phyloP scores from a whole-genome alignment of 2,888 invertebrate species.

The Craniophora ligustri region DNA sequence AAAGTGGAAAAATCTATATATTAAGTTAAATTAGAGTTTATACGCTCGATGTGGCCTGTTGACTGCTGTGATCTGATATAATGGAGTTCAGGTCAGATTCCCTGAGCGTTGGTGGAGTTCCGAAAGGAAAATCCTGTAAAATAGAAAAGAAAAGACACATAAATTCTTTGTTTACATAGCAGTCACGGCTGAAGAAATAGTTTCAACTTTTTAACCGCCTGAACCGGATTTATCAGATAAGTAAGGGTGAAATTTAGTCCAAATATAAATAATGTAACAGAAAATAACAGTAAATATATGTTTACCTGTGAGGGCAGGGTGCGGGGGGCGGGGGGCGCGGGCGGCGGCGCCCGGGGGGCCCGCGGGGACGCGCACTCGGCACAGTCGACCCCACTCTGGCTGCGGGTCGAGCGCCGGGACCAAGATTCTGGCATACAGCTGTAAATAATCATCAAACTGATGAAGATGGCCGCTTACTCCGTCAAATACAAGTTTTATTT shows the following conservation, averaged over 20 bases:
- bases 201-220: no score
- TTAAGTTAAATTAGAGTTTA: constrained; percentile 52
- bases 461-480: not conserved
- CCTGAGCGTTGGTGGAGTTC: constrained; percentile 82
- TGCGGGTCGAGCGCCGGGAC: constrained; percentile 77
- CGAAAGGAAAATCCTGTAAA: constrained; percentile 85
- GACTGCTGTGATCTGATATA: constrained; percentile 85
- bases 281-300: no score
- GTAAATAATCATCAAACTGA: constrained; percentile 4
- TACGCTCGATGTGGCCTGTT: constrained; percentile 86
- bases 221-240: no score
- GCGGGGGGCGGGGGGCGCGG: constrained; percentile 65
- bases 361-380: constrained; percentile 79
- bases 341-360: constrained; percentile 69
- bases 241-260: no score
- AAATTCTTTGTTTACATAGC: no score
- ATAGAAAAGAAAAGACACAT: not conserved
- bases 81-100: constrained; percentile 83
- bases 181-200: no score
- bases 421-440: constrained; percentile 85
- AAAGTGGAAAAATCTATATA: no score
- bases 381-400: constrained; percentile 66
- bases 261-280: no score
- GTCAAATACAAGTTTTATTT: no score
- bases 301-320: constrained; percentile 66